Evolutionary conservation across 2,888 invertebrate species (phyloP).

Genomic region (Abrostola tripartita): DNA sequence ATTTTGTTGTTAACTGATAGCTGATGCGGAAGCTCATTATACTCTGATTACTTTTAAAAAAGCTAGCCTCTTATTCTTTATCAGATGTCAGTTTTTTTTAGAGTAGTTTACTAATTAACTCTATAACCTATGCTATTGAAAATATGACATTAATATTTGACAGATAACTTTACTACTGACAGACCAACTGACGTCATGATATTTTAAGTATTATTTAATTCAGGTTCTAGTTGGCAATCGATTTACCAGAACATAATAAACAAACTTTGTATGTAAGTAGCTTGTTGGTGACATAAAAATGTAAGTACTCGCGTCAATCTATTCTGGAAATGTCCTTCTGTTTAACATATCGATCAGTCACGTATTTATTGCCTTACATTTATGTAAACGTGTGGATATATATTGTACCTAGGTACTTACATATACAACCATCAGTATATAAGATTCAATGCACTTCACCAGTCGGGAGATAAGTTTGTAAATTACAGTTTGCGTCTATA

Average conservation of each 20-base stretch:
- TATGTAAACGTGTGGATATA: constrained; percentile 36
- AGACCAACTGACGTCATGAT: no score
- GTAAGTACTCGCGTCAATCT: constrained; percentile 13
- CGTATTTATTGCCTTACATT: constrained; percentile 47
- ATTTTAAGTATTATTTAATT: no score
- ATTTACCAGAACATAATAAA: not conserved
- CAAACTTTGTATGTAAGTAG: not conserved
- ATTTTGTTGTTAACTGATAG: no score
- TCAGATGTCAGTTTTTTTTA: no score
- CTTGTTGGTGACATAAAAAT: constrained; percentile 17
- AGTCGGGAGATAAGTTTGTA: not conserved
- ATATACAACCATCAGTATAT: not conserved
- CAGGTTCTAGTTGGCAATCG: not conserved
- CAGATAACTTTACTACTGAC: no score
- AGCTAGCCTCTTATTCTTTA: no score
- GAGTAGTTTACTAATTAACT: no score
- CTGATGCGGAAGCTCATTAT: no score
- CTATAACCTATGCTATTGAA: no score
- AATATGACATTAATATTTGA: no score
- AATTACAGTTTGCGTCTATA: not conserved
- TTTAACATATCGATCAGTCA: constrained; percentile 39
- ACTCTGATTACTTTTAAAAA: no score
- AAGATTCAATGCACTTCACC: not conserved
- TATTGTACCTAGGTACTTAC: constrained; percentile 1
- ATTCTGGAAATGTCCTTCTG: constrained; percentile 18